Evolutionary conservation across 2,113 vertebrate genomes (phyloP).

Genomic region (Desmodus rotundus): DNA sequence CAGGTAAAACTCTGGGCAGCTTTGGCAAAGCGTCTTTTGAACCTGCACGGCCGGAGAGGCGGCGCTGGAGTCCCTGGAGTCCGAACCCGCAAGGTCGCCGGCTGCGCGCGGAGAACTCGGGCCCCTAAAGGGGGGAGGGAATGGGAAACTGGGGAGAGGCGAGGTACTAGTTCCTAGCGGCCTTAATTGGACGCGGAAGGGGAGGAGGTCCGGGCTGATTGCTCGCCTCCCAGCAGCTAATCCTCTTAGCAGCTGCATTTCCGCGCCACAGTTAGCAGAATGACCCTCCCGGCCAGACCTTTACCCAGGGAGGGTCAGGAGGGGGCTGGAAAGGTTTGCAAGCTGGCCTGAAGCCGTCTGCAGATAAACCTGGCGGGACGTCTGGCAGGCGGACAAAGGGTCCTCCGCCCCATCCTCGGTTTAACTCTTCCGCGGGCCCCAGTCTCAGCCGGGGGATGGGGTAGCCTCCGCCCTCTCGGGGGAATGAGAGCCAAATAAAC

Average conservation of each 20-base stretch:
- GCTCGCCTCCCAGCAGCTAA: slow-evolving; percentile 59
- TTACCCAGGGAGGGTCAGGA: slow-evolving; percentile 54
- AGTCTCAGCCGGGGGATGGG: not conserved
- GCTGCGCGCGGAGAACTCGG: not conserved
- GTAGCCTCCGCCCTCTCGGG: not conserved
- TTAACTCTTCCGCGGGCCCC: not conserved
- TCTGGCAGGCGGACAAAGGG: slow-evolving; percentile 48
- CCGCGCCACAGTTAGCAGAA: slow-evolving; percentile 51
- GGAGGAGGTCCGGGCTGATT: slow-evolving; percentile 35
- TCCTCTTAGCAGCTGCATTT: slow-evolving; percentile 75
- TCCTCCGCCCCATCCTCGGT: not conserved
- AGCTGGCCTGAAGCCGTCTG: slow-evolving; percentile 39
- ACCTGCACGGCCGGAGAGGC: not conserved
- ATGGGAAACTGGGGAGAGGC: not conserved
- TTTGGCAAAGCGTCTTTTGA: not conserved
- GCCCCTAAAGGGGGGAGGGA: not conserved
- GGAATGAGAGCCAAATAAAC: not conserved
- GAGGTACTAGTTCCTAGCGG: not conserved
- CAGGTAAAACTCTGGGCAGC: not conserved
- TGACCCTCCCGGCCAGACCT: slow-evolving; percentile 63
- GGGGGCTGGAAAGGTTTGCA: slow-evolving; percentile 41
- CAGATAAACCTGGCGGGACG: slow-evolving; percentile 65
- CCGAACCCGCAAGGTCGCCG: not conserved
- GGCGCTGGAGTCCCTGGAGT: too few species aligned
- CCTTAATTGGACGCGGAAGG: slow-evolving; percentile 53